A percentile compares a stretch with the other conserved stretches of the same genome.
Evolutionary conservation across 2,888 invertebrate species (phyloP).

Genomic region (Gymnocheta viridis): DNA sequence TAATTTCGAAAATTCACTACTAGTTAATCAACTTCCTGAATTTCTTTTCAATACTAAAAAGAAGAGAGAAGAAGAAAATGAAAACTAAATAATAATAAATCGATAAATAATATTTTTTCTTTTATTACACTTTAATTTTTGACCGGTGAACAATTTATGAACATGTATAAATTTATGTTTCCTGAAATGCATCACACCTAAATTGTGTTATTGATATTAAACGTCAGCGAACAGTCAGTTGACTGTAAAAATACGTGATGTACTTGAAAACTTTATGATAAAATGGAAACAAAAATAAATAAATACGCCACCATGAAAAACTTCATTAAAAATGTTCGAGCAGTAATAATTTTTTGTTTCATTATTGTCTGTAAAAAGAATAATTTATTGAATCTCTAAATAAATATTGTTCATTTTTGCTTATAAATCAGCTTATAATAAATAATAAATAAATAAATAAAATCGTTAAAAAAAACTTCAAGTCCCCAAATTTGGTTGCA

Average conservation of each 20-base stretch:
- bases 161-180: slow-evolving; percentile 53
- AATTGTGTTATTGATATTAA: slow-evolving; percentile 18
- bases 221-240: slow-evolving; percentile 3
- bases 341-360: not conserved
- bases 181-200: slow-evolving; percentile 58
- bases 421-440: slow-evolving; percentile 31
- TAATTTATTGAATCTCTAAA: slow-evolving; percentile 29
- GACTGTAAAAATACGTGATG: slow-evolving; percentile 62
- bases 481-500: slow-evolving; percentile 40
- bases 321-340: slow-evolving; percentile 10
- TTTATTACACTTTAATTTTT: slow-evolving; percentile 2
- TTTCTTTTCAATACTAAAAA: not conserved
- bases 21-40: slow-evolving; percentile 25
- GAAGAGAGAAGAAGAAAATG: not conserved
- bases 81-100: not conserved
- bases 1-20: slow-evolving; percentile 5
- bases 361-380: not conserved
- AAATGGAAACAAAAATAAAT: slow-evolving; percentile 15
- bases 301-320: slow-evolving; percentile 56
- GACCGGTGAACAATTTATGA: slow-evolving; percentile 35
- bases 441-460: not conserved
- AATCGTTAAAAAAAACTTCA: not conserved
- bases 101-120: slow-evolving; percentile 20
- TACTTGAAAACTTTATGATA: slow-evolving; percentile 63
- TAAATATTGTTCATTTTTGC: not conserved